A percentile compares a stretch with the other conserved stretches of the same genome.
phyloP scores from a whole-genome alignment of 2,797 vertebrate species.

The Aplochiton taeniatus region DNA sequence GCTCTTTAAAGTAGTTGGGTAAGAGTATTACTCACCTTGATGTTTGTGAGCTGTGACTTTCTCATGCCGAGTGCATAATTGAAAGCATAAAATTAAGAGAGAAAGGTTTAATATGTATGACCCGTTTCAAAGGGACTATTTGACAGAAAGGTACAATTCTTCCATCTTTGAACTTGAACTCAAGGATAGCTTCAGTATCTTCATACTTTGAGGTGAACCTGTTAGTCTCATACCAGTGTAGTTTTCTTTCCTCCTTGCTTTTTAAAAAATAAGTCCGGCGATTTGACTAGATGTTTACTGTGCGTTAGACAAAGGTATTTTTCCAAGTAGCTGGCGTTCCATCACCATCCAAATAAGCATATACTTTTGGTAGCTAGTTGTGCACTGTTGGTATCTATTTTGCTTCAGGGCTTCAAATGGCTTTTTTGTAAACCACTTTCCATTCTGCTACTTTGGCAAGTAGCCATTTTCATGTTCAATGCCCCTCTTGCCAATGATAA shows the following conservation, averaged over 20 bases:
- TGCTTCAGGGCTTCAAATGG: too few relatives aligned
- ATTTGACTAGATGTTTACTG: too few relatives aligned
- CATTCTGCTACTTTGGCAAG: neutral
- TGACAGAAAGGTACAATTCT: neutral
- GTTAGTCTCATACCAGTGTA: too few relatives aligned
- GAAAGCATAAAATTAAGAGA: neutral
- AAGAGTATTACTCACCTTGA: neutral
- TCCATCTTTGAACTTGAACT: neutral
- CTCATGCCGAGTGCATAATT: neutral
- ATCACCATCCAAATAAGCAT: too few relatives aligned
- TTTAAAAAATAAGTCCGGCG: too few relatives aligned
- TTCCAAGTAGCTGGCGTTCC: too few relatives aligned
- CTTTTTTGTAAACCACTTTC: neutral
- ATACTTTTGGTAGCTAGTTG: too few relatives aligned
- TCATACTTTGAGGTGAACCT: too few relatives aligned
- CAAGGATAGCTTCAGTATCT: neutral
- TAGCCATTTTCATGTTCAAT: neutral
- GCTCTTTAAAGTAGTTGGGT: neutral
- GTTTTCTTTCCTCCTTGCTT: too few relatives aligned
- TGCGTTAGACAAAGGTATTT: too few relatives aligned
- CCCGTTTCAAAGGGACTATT: slow-evolving; percentile 1
- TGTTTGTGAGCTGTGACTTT: neutral
- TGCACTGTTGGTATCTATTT: too few relatives aligned
- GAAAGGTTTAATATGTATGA: neutral
- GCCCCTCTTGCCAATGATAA: neutral